Conservation (phyloP, 2,888 invertebrate genomes). For the Poecilus cupreus region DNA sequence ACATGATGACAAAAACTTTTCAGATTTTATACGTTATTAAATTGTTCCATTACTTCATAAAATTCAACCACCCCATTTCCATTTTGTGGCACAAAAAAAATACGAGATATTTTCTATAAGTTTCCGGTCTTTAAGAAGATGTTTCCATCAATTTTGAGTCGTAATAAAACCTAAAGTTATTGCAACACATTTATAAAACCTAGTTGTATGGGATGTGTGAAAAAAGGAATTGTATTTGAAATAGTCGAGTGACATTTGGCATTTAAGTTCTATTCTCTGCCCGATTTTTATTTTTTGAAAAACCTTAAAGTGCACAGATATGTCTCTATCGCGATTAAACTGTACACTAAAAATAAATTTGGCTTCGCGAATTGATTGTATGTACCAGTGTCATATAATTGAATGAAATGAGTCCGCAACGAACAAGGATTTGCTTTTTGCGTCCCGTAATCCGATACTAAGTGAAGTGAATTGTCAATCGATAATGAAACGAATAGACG, state of each 20-base stretch:
- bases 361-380: constrained; percentile 36
- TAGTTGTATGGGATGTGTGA: background rate
- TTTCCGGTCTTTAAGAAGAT: no score
- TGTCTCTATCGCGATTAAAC: constrained; percentile 34
- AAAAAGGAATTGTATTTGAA: background rate
- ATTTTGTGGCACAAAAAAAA: no score
- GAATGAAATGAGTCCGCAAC: constrained; percentile 59
- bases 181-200: background rate
- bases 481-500: constrained; percentile 55
- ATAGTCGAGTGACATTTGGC: background rate
- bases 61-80: no score
- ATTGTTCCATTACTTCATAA: no score
- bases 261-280: background rate
- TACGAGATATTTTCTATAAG: no score
- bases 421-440: constrained; percentile 59
- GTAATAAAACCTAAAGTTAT: background rate
- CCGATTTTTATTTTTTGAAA: constrained; percentile 8
- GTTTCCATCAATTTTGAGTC: no score
- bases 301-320: constrained; percentile 34
- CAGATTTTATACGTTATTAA: no score
- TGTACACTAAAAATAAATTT: constrained; percentile 44
- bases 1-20: no score
- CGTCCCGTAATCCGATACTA: constrained; percentile 58
- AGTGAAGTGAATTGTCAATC: constrained; percentile 48
- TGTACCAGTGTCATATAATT: constrained; percentile 55